Evolutionary conservation across 2,113 vertebrate genomes (phyloP).

Genomic region (Lepus timidus): DNA sequence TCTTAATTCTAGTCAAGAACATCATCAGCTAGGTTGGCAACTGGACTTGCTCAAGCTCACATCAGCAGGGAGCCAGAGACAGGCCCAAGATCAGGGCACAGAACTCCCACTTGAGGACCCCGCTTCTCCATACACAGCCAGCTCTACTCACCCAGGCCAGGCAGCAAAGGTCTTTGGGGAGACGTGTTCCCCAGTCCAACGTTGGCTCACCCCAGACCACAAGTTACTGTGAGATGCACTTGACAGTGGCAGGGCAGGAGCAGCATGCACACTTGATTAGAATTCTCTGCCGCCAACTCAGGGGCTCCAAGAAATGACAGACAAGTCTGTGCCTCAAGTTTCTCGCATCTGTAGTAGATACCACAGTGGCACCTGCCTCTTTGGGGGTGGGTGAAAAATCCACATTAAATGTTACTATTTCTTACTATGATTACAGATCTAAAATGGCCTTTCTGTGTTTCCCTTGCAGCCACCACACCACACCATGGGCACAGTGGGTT

Average conservation of each 20-base stretch:
- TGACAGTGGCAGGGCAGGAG: not conserved
- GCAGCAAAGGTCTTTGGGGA: not conserved
- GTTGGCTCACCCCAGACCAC: not conserved
- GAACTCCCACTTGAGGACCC: not conserved
- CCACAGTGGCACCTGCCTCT: not conserved
- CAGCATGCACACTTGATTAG: not conserved
- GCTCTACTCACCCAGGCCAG: not conserved
- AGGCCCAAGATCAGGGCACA: not conserved
- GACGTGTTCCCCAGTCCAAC: not conserved
- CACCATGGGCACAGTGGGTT: not conserved
- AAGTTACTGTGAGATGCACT: not conserved
- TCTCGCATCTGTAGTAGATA: not conserved
- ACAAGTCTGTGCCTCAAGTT: not conserved
- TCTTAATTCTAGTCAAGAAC: not conserved
- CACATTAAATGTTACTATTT: not conserved
- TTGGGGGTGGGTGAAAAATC: not conserved
- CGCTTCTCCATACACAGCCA: not conserved
- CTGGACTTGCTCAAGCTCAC: not conserved
- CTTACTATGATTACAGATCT: not conserved
- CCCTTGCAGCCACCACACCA: not conserved
- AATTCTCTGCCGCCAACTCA: too few relatives aligned
- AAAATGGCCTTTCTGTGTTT: not conserved
- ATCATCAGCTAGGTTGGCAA: not conserved
- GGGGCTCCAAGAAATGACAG: not conserved
- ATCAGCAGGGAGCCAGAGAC: not conserved